Base-by-base conservation (phyloP, 2,888 invertebrate genomes). In the Hymenopus coronatus region DNA sequence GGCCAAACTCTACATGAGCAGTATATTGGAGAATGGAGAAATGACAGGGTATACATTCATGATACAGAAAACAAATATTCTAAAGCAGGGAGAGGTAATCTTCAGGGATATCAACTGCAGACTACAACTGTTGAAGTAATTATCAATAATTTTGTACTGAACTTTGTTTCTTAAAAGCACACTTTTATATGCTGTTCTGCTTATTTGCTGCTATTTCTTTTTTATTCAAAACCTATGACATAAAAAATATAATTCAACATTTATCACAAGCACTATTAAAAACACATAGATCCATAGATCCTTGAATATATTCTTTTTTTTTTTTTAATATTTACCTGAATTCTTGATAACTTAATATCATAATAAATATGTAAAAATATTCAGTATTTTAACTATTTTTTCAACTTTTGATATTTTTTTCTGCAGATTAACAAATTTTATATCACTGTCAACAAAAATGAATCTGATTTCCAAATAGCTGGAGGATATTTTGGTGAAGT, bases 401-500 rank as follows among this genome's bases (percentile, higher is more conserved):
- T 40, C 40, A 40, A 1, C 20, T 14, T 28, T 83, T 28, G n/a
- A 27, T 15, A 14, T 20, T 15, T 83, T 85, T 30, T 85, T 85
- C 27, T 28, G 6, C 40, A 88, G 88, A 70, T 83, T 9, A 88
- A 85, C 33, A 84, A 84, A 81, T 88, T 88, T 28, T 88, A 88
- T 20, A 85, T 82, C 28, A 30, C 84, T 27, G 84, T 84, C 7
- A 20, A 84, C 20, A 81, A 84, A 14, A 81, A 0, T 33, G 81
- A 54, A 27, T 9, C 28, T 84, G 27, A 70, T n/a, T 84, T n/a
- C 25, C 27, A 84, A 81, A 40, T 88, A 20, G 20, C 40, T 25
- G 88, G 88, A 30, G 88, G 88, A 27, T 88, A 88, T 30, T 85
- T 85, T 88, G 88, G 85, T 15, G 84, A 88, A 81, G 20, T 30